These are phyloP conservation scores for Alexandromys fortis DNA, from an alignment of 2,113 vertebrate genomes.

Conservation along the genomic window DNA sequence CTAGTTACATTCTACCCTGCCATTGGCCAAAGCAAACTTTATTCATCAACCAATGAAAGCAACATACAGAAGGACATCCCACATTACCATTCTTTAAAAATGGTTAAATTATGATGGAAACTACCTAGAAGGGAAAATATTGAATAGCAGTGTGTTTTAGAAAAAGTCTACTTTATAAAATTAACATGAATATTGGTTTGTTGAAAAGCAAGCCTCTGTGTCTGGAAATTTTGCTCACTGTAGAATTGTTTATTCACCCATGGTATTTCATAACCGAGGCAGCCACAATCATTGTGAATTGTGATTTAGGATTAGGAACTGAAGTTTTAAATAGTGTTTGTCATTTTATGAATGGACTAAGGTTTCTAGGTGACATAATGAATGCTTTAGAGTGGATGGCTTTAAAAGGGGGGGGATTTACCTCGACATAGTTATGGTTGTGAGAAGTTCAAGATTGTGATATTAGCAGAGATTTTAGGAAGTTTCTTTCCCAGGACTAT, in stretches of 20 bases:
- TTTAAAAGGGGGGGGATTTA: neutral
- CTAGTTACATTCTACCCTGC: no score
- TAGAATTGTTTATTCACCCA: neutral
- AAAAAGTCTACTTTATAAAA: neutral
- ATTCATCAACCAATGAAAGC: no score
- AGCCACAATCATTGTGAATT: neutral
- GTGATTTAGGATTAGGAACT: conserved; percentile 26
- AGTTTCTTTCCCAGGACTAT: neutral
- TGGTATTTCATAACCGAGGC: neutral
- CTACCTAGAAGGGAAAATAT: neutral
- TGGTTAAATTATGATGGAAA: neutral
- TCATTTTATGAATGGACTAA: neutral
- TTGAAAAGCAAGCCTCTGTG: conserved; percentile 36
- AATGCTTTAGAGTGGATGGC: neutral
- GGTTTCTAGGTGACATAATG: neutral
- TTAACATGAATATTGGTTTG: conserved; percentile 41
- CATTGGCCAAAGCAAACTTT: no score
- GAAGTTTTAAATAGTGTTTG: neutral
- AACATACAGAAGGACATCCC: no score
- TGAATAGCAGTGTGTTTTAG: neutral
- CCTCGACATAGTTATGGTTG: neutral
- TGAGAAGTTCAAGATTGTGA: conserved; percentile 1
- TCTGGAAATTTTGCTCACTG: conserved; percentile 2
- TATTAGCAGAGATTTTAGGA: conserved; percentile 21
- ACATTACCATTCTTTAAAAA: neutral